Conservation (phyloP, 2,797 vertebrate species). For the Cygnus olor region DNA sequence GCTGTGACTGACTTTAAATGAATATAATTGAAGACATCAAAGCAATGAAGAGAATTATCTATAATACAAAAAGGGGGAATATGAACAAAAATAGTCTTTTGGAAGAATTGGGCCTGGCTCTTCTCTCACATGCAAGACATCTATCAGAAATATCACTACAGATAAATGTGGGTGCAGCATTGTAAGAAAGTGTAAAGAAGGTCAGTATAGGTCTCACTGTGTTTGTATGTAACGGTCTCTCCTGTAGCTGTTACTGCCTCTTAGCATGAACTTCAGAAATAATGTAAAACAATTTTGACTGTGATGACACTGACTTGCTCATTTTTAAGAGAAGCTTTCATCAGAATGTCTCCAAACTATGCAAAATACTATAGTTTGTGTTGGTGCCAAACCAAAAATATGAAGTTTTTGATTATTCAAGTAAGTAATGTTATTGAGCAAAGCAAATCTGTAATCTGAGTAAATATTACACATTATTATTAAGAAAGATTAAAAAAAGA, state of each 20-base stretch:
- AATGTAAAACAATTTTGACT: neutral
- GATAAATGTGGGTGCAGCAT: neutral
- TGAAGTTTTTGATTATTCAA: slow-evolving; percentile 73
- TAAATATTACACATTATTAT: slow-evolving; percentile 83
- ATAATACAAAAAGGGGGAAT: neutral
- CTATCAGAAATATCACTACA: neutral
- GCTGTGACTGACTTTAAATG: slow-evolving; percentile 49
- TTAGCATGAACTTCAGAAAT: neutral
- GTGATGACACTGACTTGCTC: neutral
- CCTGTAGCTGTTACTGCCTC: neutral
- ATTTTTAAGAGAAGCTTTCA: slow-evolving; percentile 24
- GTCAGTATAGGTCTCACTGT: neutral
- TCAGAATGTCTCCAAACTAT: slow-evolving; percentile 22
- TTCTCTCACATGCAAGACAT: neutral
- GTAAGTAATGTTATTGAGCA: slow-evolving; percentile 74
- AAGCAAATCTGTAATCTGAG: slow-evolving; percentile 80
- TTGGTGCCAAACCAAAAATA: slow-evolving; percentile 56
- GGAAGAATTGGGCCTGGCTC: neutral
- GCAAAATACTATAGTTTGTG: slow-evolving; percentile 16
- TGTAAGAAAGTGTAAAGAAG: neutral
- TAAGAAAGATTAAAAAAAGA: slow-evolving; percentile 74
- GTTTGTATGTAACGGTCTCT: neutral
- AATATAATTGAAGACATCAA: slow-evolving; percentile 43
- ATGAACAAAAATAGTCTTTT: neutral
- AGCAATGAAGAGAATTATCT: slow-evolving; percentile 24